These are phyloP conservation scores for Channa striata DNA, from an alignment of 2,797 vertebrate genomes.

Conservation along the genomic window DNA sequence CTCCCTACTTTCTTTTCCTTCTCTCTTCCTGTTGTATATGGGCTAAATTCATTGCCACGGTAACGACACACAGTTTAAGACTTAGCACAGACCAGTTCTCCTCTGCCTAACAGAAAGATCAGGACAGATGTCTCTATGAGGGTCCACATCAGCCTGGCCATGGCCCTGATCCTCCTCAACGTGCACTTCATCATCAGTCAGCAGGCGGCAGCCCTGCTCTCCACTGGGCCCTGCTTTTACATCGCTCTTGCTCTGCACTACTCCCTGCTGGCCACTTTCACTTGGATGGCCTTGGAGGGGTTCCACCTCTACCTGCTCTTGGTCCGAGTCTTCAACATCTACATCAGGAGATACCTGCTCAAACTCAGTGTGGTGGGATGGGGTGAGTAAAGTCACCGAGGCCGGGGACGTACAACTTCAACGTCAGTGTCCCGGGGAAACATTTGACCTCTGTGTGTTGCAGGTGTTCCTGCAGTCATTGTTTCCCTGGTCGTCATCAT, in stretches of 20 bases:
- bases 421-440: too few species aligned
- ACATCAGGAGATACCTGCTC: conserved; percentile 84
- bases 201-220: not conserved
- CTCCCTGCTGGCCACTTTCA: conserved; percentile 80
- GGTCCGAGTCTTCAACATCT: conserved; percentile 86
- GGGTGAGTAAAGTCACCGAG: conserved; percentile 82
- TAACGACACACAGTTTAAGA: not conserved
- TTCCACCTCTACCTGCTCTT: conserved; percentile 89
- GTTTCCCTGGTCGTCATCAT: conserved; percentile 65
- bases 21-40: not conserved
- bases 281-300: conserved; percentile 86
- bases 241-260: conserved; percentile 79
- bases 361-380: conserved; percentile 86
- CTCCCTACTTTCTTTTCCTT: not conserved
- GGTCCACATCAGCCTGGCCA: conserved; percentile 61
- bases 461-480: conserved; percentile 80
- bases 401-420: too few species aligned
- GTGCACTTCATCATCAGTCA: conserved; percentile 56
- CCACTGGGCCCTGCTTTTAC: conserved; percentile 44
- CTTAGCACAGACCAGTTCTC: not conserved
- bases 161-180: conserved; percentile 69
- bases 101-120: conserved; percentile 36
- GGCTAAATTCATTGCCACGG: not conserved
- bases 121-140: conserved; percentile 60
- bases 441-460: conserved; percentile 17